Evolutionary conservation across 2,888 invertebrate genomes (phyloP).

Genomic region (Ichneumoninae sp.): DNA sequence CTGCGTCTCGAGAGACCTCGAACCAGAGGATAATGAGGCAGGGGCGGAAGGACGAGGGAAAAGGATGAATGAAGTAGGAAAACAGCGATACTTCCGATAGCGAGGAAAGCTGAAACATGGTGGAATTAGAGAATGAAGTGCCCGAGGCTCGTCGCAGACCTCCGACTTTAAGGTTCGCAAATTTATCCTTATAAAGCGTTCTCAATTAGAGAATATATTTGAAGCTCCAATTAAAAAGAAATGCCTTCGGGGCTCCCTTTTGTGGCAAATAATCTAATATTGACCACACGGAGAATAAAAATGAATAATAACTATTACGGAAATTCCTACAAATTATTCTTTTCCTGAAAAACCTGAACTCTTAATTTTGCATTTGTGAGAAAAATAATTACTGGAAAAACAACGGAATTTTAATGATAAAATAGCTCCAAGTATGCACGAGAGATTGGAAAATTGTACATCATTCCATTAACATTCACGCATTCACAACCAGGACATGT

Average conservation of each 20-base stretch:
- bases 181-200: conserved; percentile 50
- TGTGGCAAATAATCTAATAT: conserved; percentile 54
- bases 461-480: too few species aligned
- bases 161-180: conserved; percentile 48
- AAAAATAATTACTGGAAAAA: background rate
- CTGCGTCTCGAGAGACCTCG: conserved; percentile 15
- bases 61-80: conserved; percentile 39
- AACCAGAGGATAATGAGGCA: conserved; percentile 15
- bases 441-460: background rate
- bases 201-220: conserved; percentile 52
- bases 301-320: too few species aligned
- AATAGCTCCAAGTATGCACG: background rate
- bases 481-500: too few species aligned
- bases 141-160: conserved; percentile 50
- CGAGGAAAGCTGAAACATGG: conserved; percentile 19
- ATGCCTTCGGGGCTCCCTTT: conserved; percentile 49
- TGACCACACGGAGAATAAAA: background rate
- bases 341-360: background rate
- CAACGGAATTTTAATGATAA: background rate
- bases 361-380: background rate
- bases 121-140: conserved; percentile 52
- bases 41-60: conserved; percentile 8
- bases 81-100: conserved; percentile 31
- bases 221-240: conserved; percentile 59
- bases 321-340: too few species aligned